phyloP scores from a whole-genome alignment of 2,113 vertebrate genomes.

The Pitta sordida region DNA sequence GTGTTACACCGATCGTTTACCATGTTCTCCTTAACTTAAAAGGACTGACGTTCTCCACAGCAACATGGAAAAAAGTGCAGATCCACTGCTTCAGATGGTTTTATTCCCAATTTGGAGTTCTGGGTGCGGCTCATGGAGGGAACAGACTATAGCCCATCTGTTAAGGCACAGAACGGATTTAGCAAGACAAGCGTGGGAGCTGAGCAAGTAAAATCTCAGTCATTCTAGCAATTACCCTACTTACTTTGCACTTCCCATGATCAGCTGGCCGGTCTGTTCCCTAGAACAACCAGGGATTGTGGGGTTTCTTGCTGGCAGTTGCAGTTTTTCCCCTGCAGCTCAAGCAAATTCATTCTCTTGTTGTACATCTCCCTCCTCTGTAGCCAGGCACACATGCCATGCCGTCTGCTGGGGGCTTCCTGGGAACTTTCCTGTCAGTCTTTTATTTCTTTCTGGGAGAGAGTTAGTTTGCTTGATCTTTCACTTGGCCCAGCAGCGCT shows the following conservation, averaged over 20 bases:
- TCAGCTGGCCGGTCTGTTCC: neutral
- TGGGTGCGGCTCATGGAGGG: neutral
- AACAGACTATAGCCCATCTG: slow-evolving; percentile 35
- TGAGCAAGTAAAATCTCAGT: slow-evolving; percentile 42
- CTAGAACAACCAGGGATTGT: neutral
- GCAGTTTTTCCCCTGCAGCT: neutral
- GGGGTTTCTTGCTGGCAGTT: slow-evolving; percentile 28
- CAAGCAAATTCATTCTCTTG: neutral
- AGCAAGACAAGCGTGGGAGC: slow-evolving; percentile 40
- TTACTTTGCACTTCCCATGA: slow-evolving; percentile 19
- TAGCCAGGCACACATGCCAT: neutral
- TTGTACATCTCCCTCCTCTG: neutral
- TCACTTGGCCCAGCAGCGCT: neutral
- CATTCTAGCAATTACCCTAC: slow-evolving; percentile 36
- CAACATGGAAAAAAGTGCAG: neutral
- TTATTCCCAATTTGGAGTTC: neutral
- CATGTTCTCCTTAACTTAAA: neutral
- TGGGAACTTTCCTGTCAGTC: neutral
- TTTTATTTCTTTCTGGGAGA: neutral
- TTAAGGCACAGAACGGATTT: slow-evolving; percentile 12
- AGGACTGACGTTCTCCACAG: neutral
- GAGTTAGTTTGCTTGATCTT: neutral
- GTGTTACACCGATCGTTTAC: neutral
- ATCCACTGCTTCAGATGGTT: neutral
- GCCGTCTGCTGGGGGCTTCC: neutral